Percentiles rank a stretch among this genome's conserved stretches.
phyloP scores from a whole-genome alignment of 2,113 vertebrate genomes.

The Grus americana region DNA sequence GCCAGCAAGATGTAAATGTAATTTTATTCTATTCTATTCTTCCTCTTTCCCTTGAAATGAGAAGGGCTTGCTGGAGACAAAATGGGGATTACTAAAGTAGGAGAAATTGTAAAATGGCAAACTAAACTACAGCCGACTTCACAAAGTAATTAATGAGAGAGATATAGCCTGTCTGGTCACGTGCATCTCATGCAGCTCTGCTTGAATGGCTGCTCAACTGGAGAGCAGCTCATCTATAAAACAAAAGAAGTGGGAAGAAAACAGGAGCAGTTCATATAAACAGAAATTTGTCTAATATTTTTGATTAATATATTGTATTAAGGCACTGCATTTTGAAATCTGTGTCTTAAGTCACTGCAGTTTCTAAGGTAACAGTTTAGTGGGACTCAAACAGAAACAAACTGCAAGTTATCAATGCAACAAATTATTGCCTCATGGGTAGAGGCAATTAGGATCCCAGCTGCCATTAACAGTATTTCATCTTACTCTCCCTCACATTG shows the following conservation, averaged over 20 bases:
- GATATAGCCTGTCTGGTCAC: neutral
- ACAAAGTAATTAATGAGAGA: neutral
- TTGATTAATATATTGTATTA: neutral
- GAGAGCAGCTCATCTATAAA: neutral
- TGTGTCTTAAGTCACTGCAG: neutral
- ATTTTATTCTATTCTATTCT: neutral
- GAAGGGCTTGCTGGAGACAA: neutral
- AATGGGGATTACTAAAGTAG: neutral
- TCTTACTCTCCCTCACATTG: neutral
- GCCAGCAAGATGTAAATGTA: neutral
- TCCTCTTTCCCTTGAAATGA: neutral
- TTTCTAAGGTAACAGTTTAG: neutral
- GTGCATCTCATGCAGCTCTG: neutral
- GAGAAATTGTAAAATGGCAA: constrained; percentile 27
- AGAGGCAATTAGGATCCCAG: neutral
- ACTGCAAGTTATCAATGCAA: neutral
- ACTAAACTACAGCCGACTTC: neutral
- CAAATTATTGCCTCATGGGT: neutral
- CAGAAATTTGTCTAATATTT: neutral
- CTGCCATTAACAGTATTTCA: neutral
- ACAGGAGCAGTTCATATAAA: neutral
- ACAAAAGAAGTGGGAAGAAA: neutral
- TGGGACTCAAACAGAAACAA: neutral
- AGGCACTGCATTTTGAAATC: neutral
- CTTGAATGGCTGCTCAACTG: neutral